Conservation (phyloP, 2,113 vertebrate genomes). For the Pseudopodoces humilis region DNA sequence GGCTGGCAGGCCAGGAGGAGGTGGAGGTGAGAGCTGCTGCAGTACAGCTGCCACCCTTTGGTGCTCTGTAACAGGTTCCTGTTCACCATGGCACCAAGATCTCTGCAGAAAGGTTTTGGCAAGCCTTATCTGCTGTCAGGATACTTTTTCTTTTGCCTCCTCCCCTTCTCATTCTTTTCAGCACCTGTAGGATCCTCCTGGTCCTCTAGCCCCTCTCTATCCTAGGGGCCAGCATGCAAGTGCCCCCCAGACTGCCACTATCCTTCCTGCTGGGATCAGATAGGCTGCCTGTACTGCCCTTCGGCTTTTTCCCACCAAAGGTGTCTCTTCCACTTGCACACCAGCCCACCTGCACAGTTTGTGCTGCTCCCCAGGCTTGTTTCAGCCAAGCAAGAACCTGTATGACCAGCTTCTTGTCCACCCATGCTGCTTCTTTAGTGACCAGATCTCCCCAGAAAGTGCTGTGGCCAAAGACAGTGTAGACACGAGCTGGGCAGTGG, state of each 20-base stretch:
- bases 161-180: not conserved
- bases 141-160: not conserved
- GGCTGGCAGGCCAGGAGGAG: not conserved
- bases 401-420: fast-evolving
- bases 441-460: fast-evolving
- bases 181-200: not conserved
- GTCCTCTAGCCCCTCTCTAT: not conserved
- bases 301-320: not conserved
- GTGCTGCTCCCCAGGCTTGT: no score
- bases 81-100: fast-evolving
- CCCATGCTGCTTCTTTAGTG: fast-evolving
- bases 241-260: fast-evolving
- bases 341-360: no score
- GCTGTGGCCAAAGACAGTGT: fast-evolving
- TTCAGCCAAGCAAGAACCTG: not conserved
- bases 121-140: not conserved
- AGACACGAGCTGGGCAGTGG: fast-evolving
- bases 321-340: not conserved
- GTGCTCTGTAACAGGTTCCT: fast-evolving
- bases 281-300: not conserved
- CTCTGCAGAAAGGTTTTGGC: not conserved
- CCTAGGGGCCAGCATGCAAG: not conserved
- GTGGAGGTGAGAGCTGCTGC: not conserved
- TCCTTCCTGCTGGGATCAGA: not conserved
- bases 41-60: not conserved